A percentile compares a stretch with the other conserved stretches of the same genome.
These are phyloP conservation scores for Chionoecetes opilio DNA, from an alignment of 1,140 invertebrate genomes.

Conservation along the genomic window DNA sequence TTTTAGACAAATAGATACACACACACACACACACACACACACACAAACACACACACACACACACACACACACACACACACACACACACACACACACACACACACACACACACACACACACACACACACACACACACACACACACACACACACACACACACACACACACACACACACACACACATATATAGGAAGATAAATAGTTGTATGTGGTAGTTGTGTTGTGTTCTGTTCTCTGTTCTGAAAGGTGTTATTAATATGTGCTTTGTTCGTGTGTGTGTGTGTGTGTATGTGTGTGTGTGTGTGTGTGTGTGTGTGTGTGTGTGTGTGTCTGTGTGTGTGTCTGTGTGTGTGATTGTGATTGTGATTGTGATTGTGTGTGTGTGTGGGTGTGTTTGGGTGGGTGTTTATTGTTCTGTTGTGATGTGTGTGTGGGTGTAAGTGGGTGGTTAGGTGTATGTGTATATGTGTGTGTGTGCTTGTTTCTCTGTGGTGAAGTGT, in stretches of 20 bases:
- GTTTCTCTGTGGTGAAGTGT: not conserved
- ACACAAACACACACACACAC: too few relatives aligned
- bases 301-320: slow-evolving; percentile 14
- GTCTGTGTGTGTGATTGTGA: not conserved
- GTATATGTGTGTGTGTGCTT: not conserved
- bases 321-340: not conserved
- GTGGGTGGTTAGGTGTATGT: not conserved
- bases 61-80: too few relatives aligned
- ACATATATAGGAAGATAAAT: not conserved
- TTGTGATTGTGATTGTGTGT: too few relatives aligned
- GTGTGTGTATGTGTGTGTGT: not conserved
- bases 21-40: too few relatives aligned
- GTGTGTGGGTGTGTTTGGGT: too few relatives aligned
- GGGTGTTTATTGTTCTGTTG: not conserved
- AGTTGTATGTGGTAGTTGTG: not conserved
- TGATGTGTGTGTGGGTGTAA: too few relatives aligned
- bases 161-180: not conserved
- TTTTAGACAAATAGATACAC: slow-evolving; percentile 32
- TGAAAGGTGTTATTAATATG: too few relatives aligned
- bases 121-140: too few relatives aligned
- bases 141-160: too few relatives aligned
- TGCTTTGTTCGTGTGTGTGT: too few relatives aligned
- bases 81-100: too few relatives aligned
- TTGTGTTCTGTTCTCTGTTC: not conserved
- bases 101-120: too few relatives aligned